These are phyloP conservation scores for Choreutis nemorana DNA, from an alignment of 2,888 invertebrate genomes.

Conservation along the genomic window DNA sequence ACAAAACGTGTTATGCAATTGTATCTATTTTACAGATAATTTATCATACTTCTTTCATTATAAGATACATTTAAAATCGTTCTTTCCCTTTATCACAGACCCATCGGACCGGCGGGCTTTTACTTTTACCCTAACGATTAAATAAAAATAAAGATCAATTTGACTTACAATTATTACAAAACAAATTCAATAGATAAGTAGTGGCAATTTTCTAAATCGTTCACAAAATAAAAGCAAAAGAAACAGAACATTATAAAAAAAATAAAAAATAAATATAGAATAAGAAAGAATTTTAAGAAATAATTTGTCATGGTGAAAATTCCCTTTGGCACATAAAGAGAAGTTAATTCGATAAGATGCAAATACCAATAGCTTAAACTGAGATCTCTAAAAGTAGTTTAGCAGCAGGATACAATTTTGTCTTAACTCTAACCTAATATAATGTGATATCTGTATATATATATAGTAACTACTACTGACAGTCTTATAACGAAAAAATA, in stretches of 20 bases:
- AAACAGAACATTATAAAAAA: conserved; percentile 16
- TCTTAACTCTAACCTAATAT: conserved; percentile 22
- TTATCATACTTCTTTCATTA: too few relatives aligned
- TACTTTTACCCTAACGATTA: too few relatives aligned
- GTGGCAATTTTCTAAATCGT: conserved; percentile 9
- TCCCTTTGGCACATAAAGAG: conserved; percentile 53
- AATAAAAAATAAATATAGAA: conserved; percentile 47
- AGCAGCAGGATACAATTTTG: conserved; percentile 35
- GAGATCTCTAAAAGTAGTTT: conserved; percentile 60
- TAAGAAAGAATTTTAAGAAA: conserved; percentile 24
- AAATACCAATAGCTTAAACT: conserved; percentile 31
- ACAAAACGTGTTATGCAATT: too few relatives aligned
- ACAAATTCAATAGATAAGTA: too few relatives aligned
- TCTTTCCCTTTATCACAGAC: too few relatives aligned
- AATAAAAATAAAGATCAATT: too few relatives aligned
- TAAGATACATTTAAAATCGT: too few relatives aligned
- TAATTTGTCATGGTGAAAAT: conserved; percentile 49
- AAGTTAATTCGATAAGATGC: conserved; percentile 21
- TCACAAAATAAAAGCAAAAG: conserved; percentile 15
- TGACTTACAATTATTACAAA: too few relatives aligned
- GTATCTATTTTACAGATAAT: too few relatives aligned
- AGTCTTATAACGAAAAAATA: conserved; percentile 42
- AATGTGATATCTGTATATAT: conserved; percentile 9
- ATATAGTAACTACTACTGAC: conserved; percentile 34
- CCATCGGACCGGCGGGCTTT: too few relatives aligned